Conservation (phyloP, 2,113 vertebrate species). For the Circaetus gallicus region DNA sequence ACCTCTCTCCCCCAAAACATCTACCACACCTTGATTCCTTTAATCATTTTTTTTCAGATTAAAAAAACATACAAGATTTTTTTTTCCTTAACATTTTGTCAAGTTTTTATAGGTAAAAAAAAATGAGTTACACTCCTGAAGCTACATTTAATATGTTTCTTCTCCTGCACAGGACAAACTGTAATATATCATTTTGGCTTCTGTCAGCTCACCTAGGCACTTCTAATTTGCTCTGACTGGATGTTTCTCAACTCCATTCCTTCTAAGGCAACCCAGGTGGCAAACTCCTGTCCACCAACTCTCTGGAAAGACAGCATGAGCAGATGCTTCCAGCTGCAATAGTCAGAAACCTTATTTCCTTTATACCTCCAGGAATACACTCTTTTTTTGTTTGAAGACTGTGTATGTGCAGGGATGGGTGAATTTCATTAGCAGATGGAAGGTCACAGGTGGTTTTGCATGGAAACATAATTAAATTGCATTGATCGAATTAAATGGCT, state of each 20-base stretch:
- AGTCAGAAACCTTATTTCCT: neutral
- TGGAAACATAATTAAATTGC: slow-evolving; percentile 72
- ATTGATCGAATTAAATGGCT: slow-evolving; percentile 65
- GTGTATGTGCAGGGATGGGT: neutral
- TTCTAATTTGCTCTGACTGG: neutral
- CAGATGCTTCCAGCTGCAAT: neutral
- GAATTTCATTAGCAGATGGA: slow-evolving; percentile 57
- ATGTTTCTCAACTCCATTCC: neutral
- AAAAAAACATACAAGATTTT: neutral
- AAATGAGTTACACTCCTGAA: neutral
- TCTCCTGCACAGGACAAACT: neutral
- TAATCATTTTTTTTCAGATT: neutral
- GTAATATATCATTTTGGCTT: neutral
- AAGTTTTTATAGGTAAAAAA: neutral
- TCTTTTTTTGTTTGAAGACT: neutral
- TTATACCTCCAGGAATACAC: neutral
- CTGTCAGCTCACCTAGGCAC: neutral
- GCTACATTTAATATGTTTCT: neutral
- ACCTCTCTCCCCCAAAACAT: neutral
- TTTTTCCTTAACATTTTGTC: neutral
- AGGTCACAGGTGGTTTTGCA: slow-evolving; percentile 73
- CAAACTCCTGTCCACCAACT: neutral
- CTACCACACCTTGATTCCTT: neutral
- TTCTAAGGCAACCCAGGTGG: neutral
- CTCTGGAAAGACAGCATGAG: neutral